Base-by-base conservation (phyloP, 2,888 invertebrate genomes). In the Erebia epiphron region DNA sequence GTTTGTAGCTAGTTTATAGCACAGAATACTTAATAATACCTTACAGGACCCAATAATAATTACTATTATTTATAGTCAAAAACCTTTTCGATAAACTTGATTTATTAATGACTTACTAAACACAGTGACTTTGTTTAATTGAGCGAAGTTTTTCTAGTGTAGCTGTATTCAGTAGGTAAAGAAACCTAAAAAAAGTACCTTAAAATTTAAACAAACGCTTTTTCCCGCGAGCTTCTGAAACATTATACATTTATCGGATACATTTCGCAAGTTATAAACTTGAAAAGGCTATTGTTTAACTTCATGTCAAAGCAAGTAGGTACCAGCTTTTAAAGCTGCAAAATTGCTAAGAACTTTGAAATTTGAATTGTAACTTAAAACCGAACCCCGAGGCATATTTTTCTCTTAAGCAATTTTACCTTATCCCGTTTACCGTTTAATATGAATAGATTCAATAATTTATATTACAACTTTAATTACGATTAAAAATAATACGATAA, bases 301-400 rank as follows among this genome's bases (percentile, higher is more conserved):
- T 62, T 62, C 14, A 14, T 21, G 14, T 49, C 49, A 62, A 62
- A 62, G 49, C 49, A 62, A 62, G 62, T 60, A 43, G 16, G 16
- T 62, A 62, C 62, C 13, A 13, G 46, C 61, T 62, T 62, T 46
- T 41, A 11, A 11, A 54, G 10, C 10, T 57, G 49, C 14, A 49
- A 62, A 46, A 49, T 21, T 21, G 58, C 41, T 35, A 16, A 41
- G 26, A 60, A 62, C 62, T 62, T 62, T 14, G 14, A 49, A 61
- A 62, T 21, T 21, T 13, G 43, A 43, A 43, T 61, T 61, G 43
- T 11, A 18, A 61, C 13, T 46, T 61, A 13, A 46, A 60, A 60
- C 2, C 9, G 16, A 18, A 5, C n/a, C 35, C 35, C n/a, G 14
- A 14, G 35, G 5, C 35, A 35, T 26, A 26, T 26, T 26, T 26